Evolutionary conservation across 2,113 vertebrate species (phyloP).

Genomic region (Glaucomys volans): DNA sequence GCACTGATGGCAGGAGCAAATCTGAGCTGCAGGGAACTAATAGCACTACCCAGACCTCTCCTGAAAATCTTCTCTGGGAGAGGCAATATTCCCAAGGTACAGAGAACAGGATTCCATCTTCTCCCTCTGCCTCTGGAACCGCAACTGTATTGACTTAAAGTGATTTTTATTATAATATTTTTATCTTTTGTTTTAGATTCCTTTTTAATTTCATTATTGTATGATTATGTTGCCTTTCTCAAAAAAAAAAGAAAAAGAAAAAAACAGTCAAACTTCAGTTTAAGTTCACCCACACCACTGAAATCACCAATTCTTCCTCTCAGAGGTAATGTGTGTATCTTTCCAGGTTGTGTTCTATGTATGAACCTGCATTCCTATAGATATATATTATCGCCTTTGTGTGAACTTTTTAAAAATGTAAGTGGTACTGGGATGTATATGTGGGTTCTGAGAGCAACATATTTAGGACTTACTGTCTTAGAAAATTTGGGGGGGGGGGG

Average conservation of each 20-base stretch:
- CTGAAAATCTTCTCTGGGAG: background rate
- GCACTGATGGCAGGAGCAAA: background rate
- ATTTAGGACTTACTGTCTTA: background rate
- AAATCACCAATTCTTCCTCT: background rate
- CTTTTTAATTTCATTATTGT: slow-evolving; percentile 11
- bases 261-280: background rate
- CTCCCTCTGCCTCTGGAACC: background rate
- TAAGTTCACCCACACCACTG: background rate
- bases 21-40: background rate
- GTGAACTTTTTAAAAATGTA: background rate
- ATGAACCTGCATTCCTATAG: background rate
- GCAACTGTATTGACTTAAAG: background rate
- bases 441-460: background rate
- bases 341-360: background rate
- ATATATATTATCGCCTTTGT: background rate
- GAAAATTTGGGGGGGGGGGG: no score
- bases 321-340: background rate
- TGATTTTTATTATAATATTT: background rate
- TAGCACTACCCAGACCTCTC: background rate
- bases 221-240: background rate
- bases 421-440: background rate
- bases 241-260: background rate
- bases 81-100: background rate
- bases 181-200: background rate
- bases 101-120: background rate